Evolutionary conservation across 2,113 vertebrate species (phyloP), one percentile per base, ranked within the genome.

Genomic region (Eudorcas thomsonii): DNA sequence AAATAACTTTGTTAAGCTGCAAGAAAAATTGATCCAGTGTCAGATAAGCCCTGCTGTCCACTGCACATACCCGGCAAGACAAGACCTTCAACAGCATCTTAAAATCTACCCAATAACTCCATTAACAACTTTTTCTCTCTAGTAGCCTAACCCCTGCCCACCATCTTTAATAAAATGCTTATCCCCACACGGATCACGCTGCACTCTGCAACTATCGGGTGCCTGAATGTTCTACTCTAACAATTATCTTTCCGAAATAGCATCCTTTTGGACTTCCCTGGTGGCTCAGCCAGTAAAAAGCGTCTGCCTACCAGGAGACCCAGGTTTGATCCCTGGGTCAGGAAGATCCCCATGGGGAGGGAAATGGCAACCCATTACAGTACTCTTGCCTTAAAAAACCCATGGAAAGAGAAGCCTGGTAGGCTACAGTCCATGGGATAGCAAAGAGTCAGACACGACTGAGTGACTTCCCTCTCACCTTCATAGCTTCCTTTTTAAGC

Each of bases 111-210:
- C 64, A 93, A 84, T 50, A 82, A 48, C 25, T 39, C 36, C 17
- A 90, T 83, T 83, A 95, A 33, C 88, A 86, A 17, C 2, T 60
- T 86, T 92, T 87, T 54, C 15, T 90, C n/a, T 83, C 50, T 92
- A 45, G 26, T 52, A 91, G 10, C 57, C 52, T 80, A 25, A 59
- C 12, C 17, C 6, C 7, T 74, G 19, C 10, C 57, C 52, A 25
- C 21, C 25, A 39, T 71, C 33, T 50, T 96, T 92, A 92, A 88
- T 96, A 94, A 88, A 97, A 93, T 36, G 15, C 26, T 81, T 67
- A 10, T 26, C 59, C 10, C 8, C 4, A 93, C 55, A 15, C 8
- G 83, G 11, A 52, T 52, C 67, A 87, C 5, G 19, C 60, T 48
- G 23, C 25, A 17, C 28, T 62, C 54, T 83, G 12, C 14, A 71